Evolutionary conservation across 2,113 vertebrate species (phyloP).

Genomic region (Sinocyclocheilus maitianheensis): DNA sequence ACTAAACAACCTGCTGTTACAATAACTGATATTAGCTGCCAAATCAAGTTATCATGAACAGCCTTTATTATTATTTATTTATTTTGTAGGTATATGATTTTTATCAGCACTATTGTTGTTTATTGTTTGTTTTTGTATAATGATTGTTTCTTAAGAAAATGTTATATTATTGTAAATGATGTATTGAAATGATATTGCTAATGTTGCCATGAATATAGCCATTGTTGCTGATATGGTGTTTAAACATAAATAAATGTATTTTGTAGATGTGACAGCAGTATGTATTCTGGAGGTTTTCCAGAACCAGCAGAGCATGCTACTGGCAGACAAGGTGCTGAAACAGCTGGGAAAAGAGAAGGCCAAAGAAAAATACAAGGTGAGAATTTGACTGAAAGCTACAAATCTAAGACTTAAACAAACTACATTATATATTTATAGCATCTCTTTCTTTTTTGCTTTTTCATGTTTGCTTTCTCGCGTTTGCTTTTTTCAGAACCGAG

Average conservation of each 20-base stretch:
- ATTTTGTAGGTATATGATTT: too few relatives aligned
- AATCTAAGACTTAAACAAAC: background rate
- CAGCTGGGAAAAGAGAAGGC: slow-evolving; percentile 98
- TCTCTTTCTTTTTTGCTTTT: background rate
- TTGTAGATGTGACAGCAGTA: slow-evolving; percentile 94
- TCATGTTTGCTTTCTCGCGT: background rate
- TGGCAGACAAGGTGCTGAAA: slow-evolving; percentile 98
- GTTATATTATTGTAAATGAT: too few relatives aligned
- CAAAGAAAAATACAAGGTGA: slow-evolving; percentile 98
- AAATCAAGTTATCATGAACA: background rate
- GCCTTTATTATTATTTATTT: too few relatives aligned
- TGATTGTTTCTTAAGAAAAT: too few relatives aligned
- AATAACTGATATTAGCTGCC: background rate
- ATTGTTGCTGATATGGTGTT: too few relatives aligned
- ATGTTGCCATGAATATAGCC: too few relatives aligned
- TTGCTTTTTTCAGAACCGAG: slow-evolving; percentile 84
- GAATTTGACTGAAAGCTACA: background rate
- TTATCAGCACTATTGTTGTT: too few relatives aligned
- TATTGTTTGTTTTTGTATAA: too few relatives aligned
- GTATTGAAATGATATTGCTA: too few relatives aligned
- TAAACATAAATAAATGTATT: background rate
- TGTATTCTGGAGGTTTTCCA: slow-evolving; percentile 98
- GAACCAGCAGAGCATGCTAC: slow-evolving; percentile 98
- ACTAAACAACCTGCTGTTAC: background rate
- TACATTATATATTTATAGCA: background rate